Percentiles rank a stretch among this genome's conserved stretches.
Evolutionary conservation across 2,888 invertebrate species (phyloP).

Genomic region (Amorpha juglandis): DNA sequence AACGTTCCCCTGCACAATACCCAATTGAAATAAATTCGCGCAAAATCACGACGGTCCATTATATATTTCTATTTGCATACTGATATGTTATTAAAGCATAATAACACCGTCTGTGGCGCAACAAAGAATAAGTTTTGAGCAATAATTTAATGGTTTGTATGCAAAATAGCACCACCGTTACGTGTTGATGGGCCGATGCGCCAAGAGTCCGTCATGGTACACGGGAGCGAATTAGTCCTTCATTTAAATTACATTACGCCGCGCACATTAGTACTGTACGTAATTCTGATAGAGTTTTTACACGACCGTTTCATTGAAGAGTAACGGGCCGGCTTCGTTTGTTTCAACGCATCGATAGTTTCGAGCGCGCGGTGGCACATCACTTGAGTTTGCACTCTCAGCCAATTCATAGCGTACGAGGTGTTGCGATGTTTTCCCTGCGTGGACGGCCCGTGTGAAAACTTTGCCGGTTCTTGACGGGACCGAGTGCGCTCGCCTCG

Average conservation of each 20-base stretch:
- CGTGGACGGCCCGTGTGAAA: conserved; percentile 75
- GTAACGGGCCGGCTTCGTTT: conserved; percentile 53
- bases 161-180: conserved; percentile 83
- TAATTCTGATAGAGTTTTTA: conserved; percentile 63
- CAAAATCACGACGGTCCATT: conserved; percentile 74
- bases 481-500: conserved; percentile 62
- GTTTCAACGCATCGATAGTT: conserved; percentile 62
- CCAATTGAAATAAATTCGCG: conserved; percentile 67
- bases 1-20: conserved; percentile 61
- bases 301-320: conserved; percentile 54
- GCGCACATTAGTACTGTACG: conserved; percentile 67
- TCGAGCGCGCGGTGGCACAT: conserved; percentile 42
- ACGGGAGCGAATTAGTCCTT: conserved; percentile 80
- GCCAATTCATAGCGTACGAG: conserved; percentile 40
- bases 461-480: conserved; percentile 61
- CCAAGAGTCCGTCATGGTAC: conserved; percentile 79
- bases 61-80: conserved; percentile 81
- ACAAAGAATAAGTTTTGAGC: conserved; percentile 84
- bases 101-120: conserved; percentile 81
- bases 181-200: conserved; percentile 80
- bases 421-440: conserved; percentile 60
- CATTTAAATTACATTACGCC: conserved; percentile 81
- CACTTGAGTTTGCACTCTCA: conserved; percentile 52
- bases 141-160: conserved; percentile 84
- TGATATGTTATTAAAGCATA: conserved; percentile 80